Evolutionary conservation across 2,888 invertebrate genomes (phyloP).

Genomic region (Panzeria rudis): DNA sequence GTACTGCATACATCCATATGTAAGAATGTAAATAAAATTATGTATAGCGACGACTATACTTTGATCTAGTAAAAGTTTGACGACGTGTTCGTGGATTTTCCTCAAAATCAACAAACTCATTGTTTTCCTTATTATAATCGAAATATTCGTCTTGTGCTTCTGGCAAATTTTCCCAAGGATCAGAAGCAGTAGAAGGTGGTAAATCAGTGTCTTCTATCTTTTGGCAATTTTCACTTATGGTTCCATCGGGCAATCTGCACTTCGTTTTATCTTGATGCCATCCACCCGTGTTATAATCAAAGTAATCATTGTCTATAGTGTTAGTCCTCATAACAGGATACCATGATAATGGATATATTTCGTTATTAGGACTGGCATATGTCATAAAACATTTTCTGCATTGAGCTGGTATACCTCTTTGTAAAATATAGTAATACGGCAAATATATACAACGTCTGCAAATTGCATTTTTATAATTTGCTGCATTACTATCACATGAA

Average conservation of each 20-base stretch:
- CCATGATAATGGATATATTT: conserved; percentile 49
- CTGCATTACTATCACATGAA: conserved; percentile 66
- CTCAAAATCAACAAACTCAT: conserved; percentile 11
- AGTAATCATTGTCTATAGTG: conserved; percentile 26
- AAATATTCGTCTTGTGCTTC: conserved; percentile 51
- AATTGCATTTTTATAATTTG: not conserved
- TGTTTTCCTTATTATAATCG: conserved; percentile 37
- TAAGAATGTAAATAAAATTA: not conserved
- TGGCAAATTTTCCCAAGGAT: conserved; percentile 29
- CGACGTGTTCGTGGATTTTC: conserved; percentile 61
- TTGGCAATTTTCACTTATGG: conserved; percentile 72
- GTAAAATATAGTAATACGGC: conserved; percentile 74
- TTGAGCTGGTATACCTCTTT: conserved; percentile 74
- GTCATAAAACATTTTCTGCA: conserved; percentile 73
- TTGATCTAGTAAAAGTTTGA: conserved; percentile 76
- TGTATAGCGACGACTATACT: conserved; percentile 74
- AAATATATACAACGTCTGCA: conserved; percentile 75
- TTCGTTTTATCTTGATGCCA: conserved; percentile 75
- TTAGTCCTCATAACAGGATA: not conserved
- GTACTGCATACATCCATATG: too few relatives aligned
- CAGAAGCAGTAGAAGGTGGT: not conserved
- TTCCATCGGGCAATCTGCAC: conserved; percentile 74
- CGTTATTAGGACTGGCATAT: not conserved
- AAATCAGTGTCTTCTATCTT: not conserved
- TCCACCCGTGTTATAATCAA: conserved; percentile 50